Conservation (phyloP, 1,140 invertebrate genomes). For the Meteorus sp. region DNA sequence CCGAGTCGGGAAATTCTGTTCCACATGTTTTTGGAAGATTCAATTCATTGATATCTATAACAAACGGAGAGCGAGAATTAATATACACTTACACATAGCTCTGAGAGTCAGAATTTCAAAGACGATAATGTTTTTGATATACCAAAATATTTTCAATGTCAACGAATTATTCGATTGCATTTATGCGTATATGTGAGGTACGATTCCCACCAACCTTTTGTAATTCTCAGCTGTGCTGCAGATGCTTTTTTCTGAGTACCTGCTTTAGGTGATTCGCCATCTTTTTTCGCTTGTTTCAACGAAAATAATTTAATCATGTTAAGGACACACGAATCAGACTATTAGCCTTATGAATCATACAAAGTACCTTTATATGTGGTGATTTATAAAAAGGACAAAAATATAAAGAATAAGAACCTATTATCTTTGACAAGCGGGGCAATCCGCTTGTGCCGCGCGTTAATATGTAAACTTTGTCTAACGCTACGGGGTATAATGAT, state of each 20-base stretch:
- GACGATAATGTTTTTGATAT: constrained; percentile 5
- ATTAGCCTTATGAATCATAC: constrained; percentile 35
- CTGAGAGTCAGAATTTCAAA: neutral
- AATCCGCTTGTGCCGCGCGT: constrained; percentile 26
- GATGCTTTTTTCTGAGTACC: constrained; percentile 88
- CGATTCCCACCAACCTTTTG: constrained; percentile 92
- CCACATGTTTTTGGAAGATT: constrained; percentile 96
- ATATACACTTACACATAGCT: neutral
- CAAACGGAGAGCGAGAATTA: constrained; percentile 22
- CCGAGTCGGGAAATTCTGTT: constrained; percentile 94
- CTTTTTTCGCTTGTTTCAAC: constrained; percentile 96
- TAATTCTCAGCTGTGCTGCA: constrained; percentile 93
- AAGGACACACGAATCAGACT: constrained; percentile 25
- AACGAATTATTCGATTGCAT: no score
- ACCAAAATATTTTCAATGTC: no score
- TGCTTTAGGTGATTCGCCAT: constrained; percentile 81
- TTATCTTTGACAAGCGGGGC: constrained; percentile 37
- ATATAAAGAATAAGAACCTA: constrained; percentile 33
- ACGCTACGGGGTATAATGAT: constrained; percentile 7
- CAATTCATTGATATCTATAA: constrained; percentile 95
- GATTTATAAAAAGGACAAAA: constrained; percentile 21
- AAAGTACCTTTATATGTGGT: constrained; percentile 21
- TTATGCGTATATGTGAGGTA: no score
- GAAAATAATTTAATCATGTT: constrained; percentile 98
- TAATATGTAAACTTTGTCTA: constrained; percentile 24